A percentile compares a stretch with the other conserved stretches of the same genome.
phyloP scores from a whole-genome alignment of 2,113 vertebrate species.

The Onychostruthus taczanowskii region DNA sequence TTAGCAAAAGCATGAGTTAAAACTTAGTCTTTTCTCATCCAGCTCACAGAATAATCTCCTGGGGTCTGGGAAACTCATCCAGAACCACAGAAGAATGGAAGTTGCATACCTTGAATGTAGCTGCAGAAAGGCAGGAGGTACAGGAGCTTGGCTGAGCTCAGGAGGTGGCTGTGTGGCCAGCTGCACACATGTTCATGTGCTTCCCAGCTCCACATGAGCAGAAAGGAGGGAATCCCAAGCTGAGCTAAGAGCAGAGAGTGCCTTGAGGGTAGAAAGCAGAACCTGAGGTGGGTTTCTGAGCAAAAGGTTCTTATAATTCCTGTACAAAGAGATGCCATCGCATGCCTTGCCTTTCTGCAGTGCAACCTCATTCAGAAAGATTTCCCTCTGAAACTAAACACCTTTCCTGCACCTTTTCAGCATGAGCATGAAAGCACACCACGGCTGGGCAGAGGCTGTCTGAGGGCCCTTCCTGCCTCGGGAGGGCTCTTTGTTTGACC shows the following conservation, averaged over 20 bases:
- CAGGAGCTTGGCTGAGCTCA: not conserved
- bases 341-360: not conserved
- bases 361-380: rapidly evolving
- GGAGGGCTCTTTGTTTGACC: not conserved
- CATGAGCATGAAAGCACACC: not conserved
- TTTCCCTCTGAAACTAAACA: not conserved
- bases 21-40: not conserved
- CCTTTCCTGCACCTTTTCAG: not conserved
- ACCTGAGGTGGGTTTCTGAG: not conserved
- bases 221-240: not conserved
- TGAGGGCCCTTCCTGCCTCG: not conserved
- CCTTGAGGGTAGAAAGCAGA: not conserved
- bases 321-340: rapidly evolving
- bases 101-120: not conserved
- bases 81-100: not conserved
- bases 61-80: not conserved
- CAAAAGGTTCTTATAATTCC: not conserved
- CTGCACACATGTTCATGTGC: not conserved
- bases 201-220: rapidly evolving
- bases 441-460: not conserved
- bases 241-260: not conserved
- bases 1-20: not conserved
- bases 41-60: not conserved
- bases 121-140: not conserved
- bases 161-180: rapidly evolving